phyloP scores from a whole-genome alignment of 2,888 invertebrate genomes.

The Ectemnius continuus region DNA sequence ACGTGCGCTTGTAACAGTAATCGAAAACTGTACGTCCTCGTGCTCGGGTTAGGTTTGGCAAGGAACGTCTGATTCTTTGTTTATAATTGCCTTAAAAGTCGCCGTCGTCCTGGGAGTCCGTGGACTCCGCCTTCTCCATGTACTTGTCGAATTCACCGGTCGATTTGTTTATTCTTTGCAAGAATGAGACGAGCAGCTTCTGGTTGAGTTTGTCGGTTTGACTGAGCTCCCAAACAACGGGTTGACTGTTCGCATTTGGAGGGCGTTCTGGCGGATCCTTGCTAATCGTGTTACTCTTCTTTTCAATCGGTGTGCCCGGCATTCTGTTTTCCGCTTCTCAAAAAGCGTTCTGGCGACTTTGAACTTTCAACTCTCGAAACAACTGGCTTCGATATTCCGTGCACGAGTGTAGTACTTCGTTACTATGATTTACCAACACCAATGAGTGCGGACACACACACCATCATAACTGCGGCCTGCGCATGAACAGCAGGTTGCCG shows the following conservation, averaged over 20 bases:
- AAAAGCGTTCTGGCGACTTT: not conserved
- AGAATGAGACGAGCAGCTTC: constrained; percentile 82
- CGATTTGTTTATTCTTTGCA: constrained; percentile 80
- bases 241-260: constrained; percentile 46
- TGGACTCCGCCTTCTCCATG: constrained; percentile 68
- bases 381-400: too few species aligned
- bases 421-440: not conserved
- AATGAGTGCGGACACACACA: constrained; percentile 18
- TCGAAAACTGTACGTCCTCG: not conserved
- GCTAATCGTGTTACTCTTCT: constrained; percentile 48
- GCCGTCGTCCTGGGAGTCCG: constrained; percentile 78
- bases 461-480: too few species aligned
- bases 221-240: constrained; percentile 79
- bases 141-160: constrained; percentile 66
- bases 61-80: not conserved
- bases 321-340: constrained; percentile 50
- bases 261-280: constrained; percentile 53
- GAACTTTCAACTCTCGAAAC: not conserved
- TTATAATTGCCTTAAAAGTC: constrained; percentile 45
- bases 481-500: too few species aligned
- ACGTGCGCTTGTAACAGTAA: constrained; percentile 28
- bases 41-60: constrained; percentile 40
- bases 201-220: constrained; percentile 85
- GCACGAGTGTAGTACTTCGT: too few species aligned
- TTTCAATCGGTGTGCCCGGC: constrained; percentile 70